These are phyloP conservation scores for Nycteola revayana DNA, from an alignment of 2,888 invertebrate genomes.

Conservation along the genomic window DNA sequence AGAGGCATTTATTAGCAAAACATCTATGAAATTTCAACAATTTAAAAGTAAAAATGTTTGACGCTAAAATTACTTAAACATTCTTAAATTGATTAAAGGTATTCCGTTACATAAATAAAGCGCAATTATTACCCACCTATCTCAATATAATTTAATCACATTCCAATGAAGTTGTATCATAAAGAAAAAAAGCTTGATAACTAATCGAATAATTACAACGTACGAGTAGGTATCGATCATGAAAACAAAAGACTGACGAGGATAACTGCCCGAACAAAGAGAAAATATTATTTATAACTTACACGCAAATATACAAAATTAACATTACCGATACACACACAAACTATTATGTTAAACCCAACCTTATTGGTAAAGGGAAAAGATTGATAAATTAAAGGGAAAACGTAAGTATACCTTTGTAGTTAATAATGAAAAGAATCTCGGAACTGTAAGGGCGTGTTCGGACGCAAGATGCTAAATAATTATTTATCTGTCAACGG, in stretches of 20 bases:
- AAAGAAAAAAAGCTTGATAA: slow-evolving; percentile 26
- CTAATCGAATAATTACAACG: slow-evolving; percentile 32
- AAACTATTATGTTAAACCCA: slow-evolving; percentile 1
- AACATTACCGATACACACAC: slow-evolving; percentile 1
- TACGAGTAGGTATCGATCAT: slow-evolving; percentile 30
- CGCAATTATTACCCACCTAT: no score
- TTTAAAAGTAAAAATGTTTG: no score
- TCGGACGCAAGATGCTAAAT: slow-evolving; percentile 25
- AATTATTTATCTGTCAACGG: slow-evolving; percentile 26
- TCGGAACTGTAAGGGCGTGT: slow-evolving; percentile 45
- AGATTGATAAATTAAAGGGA: slow-evolving; percentile 6
- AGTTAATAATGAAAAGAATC: slow-evolving; percentile 63
- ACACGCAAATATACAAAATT: slow-evolving; percentile 24
- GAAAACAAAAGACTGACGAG: slow-evolving; percentile 34
- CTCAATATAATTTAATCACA: slow-evolving; percentile 9
- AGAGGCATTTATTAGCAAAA: no score
- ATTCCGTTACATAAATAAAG: no score
- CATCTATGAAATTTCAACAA: no score
- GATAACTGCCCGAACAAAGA: slow-evolving; percentile 42
- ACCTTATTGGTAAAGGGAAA: slow-evolving; percentile 13
- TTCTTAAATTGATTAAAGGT: no score
- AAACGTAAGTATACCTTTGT: slow-evolving; percentile 30
- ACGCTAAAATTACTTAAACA: no score
- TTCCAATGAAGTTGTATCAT: slow-evolving; percentile 25
- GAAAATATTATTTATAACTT: slow-evolving; percentile 58